Base-by-base conservation (phyloP, 2,888 invertebrate species). In the Polyommatus icarus region DNA sequence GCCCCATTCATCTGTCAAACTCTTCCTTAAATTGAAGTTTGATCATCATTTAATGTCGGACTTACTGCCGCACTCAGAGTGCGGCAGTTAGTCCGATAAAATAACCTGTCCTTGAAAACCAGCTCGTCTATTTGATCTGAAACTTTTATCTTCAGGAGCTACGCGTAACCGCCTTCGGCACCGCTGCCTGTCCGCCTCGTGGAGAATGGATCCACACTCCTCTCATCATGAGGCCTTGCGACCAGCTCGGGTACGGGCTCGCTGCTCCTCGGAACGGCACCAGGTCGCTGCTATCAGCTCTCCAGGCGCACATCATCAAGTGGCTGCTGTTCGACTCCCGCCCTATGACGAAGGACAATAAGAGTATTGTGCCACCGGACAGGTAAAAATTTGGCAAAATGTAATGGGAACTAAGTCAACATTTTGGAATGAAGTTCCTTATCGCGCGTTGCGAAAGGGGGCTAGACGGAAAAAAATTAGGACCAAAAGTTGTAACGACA, bases 121-220 rank as follows among this genome's bases (percentile, higher is more conserved):
- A n/a, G 20, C 59, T 59, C 59, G 8, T 24, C 1, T 54, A 59
- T 18, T 59, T 76, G 54, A 36, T 36, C 6, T 36, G 36, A 36
- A 36, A 36, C 36, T 36, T 6, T 36, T 5, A 5, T 3, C 61
- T 82, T 1, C 82, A 96, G 96, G 95, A 95, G 61, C 88, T 97
- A 4, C 94, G 97, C 1, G 89, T 95, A 76, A 88, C 95, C 57
- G 94, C 96, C 7, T 97, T 97, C 84, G 96, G 96, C 2, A 95
- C 95, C 0, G 94, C 96, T 0, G 95, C 95, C 0, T 95, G 96
- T 79, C 96, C 96, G 2, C 96, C 96, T n/a, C 93, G 96, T 20
- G 95, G 95, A 0, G 97, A 97, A 87, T 97, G 97, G 97, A 90
- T 96, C 29, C 93, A 96, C 75, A 96, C 97, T 0, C 95, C 96